Conservation (phyloP, 2,113 vertebrate species). For the Dermatemys mawii region DNA sequence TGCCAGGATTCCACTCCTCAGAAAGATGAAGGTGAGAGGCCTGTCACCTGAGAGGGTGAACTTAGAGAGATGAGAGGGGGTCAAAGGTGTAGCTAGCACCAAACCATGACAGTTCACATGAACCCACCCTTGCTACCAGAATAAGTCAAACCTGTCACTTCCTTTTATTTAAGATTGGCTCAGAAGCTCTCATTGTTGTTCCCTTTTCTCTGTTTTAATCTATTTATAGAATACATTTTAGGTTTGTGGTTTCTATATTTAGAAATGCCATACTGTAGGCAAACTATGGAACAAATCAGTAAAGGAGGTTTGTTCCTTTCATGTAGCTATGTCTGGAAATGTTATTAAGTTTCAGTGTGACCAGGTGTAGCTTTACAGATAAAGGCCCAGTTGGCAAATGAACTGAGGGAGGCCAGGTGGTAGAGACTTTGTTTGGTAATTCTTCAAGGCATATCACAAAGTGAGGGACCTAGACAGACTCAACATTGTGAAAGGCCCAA, state of each 20-base stretch:
- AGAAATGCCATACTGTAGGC: not conserved
- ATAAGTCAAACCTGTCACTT: not conserved
- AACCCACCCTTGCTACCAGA: not conserved
- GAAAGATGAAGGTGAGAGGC: not conserved
- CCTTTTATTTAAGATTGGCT: conserved; percentile 1
- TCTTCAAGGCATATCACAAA: fast-evolving
- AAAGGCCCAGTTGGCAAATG: fast-evolving
- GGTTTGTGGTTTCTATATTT: not conserved
- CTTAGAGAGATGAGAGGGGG: not conserved
- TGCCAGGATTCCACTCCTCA: not conserved
- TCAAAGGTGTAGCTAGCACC: not conserved
- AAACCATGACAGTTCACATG: not conserved
- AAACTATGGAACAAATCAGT: not conserved
- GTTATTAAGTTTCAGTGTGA: not conserved
- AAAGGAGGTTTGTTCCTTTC: not conserved
- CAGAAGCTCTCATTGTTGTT: not conserved
- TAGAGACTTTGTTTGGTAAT: fast-evolving
- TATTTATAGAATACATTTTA: not conserved
- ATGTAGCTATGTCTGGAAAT: not conserved
- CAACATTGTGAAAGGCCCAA: fast-evolving
- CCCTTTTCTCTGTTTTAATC: not conserved
- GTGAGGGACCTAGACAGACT: fast-evolving
- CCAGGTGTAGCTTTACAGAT: not conserved
- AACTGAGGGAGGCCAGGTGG: fast-evolving
- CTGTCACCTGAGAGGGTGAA: not conserved